Conservation (phyloP, 1,140 invertebrate genomes). For the Trachymyrmex cornetzi region DNA sequence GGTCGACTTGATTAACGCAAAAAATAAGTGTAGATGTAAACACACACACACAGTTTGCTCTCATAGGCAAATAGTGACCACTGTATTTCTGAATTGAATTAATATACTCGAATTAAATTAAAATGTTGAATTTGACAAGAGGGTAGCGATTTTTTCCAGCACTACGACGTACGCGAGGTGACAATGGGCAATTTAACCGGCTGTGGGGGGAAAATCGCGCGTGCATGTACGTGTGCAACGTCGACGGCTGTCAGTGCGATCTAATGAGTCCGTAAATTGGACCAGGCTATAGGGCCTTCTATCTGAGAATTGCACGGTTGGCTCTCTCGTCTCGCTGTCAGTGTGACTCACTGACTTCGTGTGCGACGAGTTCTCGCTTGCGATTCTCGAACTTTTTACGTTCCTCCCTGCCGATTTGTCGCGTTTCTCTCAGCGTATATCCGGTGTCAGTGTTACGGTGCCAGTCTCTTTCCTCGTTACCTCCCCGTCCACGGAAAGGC, state of each 20-base stretch:
- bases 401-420: background rate
- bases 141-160: slow-evolving; percentile 21
- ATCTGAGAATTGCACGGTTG: slow-evolving; percentile 71
- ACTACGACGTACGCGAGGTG: slow-evolving; percentile 49
- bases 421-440: background rate
- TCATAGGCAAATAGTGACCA: background rate
- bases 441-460: slow-evolving; percentile 57
- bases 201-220: slow-evolving; percentile 64
- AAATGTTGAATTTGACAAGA: background rate
- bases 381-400: slow-evolving; percentile 45
- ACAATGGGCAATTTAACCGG: slow-evolving; percentile 57
- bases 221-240: slow-evolving; percentile 42
- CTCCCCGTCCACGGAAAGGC: background rate
- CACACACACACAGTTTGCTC: background rate
- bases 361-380: slow-evolving; percentile 68
- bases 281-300: slow-evolving; percentile 71
- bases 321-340: slow-evolving; percentile 73
- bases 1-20: background rate
- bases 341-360: slow-evolving; percentile 78
- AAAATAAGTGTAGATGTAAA: background rate
- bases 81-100: background rate
- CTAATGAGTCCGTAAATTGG: slow-evolving; percentile 86
- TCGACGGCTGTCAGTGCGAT: slow-evolving; percentile 76
- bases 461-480: background rate
- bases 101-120: slow-evolving; percentile 27